phyloP scores from a whole-genome alignment of 2,797 vertebrate species.

The Sebastes matsubarae region DNA sequence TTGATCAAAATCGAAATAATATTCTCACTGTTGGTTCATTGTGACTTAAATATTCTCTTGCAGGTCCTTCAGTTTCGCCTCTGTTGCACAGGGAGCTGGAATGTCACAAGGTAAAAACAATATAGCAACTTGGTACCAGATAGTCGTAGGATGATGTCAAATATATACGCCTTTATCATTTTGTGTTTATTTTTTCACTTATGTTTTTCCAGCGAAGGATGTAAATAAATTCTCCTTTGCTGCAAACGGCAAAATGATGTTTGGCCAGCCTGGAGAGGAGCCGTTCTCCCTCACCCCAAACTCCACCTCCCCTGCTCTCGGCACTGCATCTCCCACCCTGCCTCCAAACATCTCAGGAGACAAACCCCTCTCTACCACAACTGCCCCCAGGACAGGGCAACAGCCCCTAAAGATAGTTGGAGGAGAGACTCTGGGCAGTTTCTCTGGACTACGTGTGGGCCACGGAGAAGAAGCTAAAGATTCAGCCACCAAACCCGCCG shows the following conservation, averaged over 20 bases:
- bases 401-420: constrained; percentile 74
- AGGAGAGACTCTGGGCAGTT: constrained; percentile 94
- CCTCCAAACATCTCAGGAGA: constrained; percentile 68
- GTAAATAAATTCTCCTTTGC: constrained; percentile 75
- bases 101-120: constrained; percentile 68
- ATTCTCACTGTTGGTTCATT: not conserved
- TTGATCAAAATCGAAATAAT: not conserved
- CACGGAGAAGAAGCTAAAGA: constrained; percentile 87
- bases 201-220: constrained; percentile 77
- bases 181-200: not conserved
- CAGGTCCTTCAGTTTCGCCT: constrained; percentile 72
- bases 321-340: constrained; percentile 41
- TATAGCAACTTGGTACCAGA: not conserved
- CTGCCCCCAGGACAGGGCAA: constrained; percentile 72
- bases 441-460: constrained; percentile 91
- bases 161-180: not conserved
- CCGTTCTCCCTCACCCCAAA: constrained; percentile 78
- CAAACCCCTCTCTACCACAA: constrained; percentile 46
- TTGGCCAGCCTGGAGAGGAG: constrained; percentile 76
- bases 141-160: not conserved
- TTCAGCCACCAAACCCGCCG: constrained; percentile 45
- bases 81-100: constrained; percentile 64
- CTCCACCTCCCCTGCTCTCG: constrained; percentile 56
- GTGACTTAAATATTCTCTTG: constrained; percentile 19
- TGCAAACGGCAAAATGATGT: constrained; percentile 74